Conservation (phyloP, 2,113 vertebrate genomes). For the Neolamprologus toae region DNA sequence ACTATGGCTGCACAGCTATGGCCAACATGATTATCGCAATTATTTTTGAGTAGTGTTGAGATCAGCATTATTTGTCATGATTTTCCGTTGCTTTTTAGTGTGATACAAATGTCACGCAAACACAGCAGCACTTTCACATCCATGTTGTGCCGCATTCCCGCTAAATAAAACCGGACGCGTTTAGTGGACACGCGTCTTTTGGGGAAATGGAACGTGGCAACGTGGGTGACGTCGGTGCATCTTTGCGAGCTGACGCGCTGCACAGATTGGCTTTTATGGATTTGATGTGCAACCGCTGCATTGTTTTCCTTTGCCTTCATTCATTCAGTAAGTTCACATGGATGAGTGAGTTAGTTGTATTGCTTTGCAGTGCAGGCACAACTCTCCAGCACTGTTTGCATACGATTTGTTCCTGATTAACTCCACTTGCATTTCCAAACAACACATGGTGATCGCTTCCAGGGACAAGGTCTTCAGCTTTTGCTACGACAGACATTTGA, state of each 20-base stretch:
- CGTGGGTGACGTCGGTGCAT: background rate
- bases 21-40: background rate
- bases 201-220: background rate
- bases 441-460: background rate
- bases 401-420: background rate
- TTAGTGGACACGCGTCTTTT: background rate
- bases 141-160: accelerated
- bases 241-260: background rate
- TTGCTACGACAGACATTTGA: accelerated
- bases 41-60: background rate
- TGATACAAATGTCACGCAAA: background rate
- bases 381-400: background rate
- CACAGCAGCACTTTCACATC: background rate
- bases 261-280: background rate
- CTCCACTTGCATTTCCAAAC: background rate
- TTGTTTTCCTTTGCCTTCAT: background rate
- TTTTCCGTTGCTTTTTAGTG: background rate
- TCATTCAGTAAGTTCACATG: background rate
- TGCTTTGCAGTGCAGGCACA: background rate
- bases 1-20: background rate
- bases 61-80: background rate
- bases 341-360: background rate
- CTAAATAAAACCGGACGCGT: background rate
- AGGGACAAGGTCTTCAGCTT: background rate
- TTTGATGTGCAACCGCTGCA: background rate